phyloP scores from a whole-genome alignment of 2,113 vertebrate genomes.

The Cheilinus undulatus region DNA sequence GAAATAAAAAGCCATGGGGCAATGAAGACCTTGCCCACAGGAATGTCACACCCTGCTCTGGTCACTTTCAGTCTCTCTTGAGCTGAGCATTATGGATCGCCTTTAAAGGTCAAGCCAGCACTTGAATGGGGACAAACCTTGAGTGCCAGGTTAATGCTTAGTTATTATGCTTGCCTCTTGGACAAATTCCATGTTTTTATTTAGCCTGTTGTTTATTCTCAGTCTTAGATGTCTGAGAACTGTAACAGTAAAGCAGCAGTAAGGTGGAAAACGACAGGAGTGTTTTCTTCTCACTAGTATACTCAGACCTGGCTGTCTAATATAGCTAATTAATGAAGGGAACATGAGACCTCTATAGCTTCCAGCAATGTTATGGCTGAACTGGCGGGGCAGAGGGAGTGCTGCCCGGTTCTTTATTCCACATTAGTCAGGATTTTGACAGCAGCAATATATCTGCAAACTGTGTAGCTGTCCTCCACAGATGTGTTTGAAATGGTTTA shows the following conservation, averaged over 20 bases:
- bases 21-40: slow-evolving; percentile 50
- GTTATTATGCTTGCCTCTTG: slow-evolving; percentile 2
- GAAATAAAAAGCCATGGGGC: slow-evolving; percentile 54
- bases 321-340: slow-evolving; percentile 71
- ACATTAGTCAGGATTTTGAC: slow-evolving; percentile 62
- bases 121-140: slow-evolving; percentile 38
- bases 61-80: slow-evolving; percentile 50
- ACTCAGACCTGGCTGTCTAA: slow-evolving; percentile 45
- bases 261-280: not conserved
- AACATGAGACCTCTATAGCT: slow-evolving; percentile 56
- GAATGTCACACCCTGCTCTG: slow-evolving; percentile 31
- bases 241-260: not conserved
- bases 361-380: slow-evolving; percentile 56
- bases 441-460: slow-evolving; percentile 42
- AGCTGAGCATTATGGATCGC: slow-evolving; percentile 53
- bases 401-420: slow-evolving; percentile 43
- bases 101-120: slow-evolving; percentile 69
- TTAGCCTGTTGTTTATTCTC: slow-evolving; percentile 8
- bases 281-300: slow-evolving; percentile 29
- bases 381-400: slow-evolving; percentile 41
- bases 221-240: not conserved
- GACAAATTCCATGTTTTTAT: slow-evolving; percentile 19
- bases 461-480: slow-evolving; percentile 21
- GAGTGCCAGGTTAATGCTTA: slow-evolving; percentile 20
- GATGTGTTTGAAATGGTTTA: slow-evolving; percentile 29